A percentile compares a stretch with the other conserved stretches of the same genome.
Evolutionary conservation across 1,140 invertebrate genomes (phyloP).

Genomic region (Aphelinus certus): DNA sequence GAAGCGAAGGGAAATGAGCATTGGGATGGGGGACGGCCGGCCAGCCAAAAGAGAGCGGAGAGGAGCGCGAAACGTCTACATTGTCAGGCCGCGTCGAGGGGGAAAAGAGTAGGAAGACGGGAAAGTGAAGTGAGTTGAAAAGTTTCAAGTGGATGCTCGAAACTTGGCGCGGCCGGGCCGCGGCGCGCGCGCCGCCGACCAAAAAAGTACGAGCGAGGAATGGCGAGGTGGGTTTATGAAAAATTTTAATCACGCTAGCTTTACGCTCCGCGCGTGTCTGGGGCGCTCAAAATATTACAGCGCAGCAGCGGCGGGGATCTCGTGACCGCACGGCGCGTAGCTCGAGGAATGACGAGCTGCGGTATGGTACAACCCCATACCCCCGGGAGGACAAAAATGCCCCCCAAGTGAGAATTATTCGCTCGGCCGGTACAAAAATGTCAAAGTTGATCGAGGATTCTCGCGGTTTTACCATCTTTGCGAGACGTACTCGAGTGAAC

Average conservation of each 20-base stretch:
- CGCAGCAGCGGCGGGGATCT: no score
- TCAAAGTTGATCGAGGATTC: no score
- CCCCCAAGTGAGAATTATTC: no score
- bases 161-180: neutral
- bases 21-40: neutral
- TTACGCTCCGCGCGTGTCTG: slow-evolving; percentile 23
- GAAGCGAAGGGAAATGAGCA: no score
- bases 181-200: neutral
- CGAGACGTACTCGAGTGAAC: no score
- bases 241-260: slow-evolving; percentile 39
- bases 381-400: no score
- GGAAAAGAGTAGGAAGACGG: neutral
- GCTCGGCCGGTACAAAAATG: no score
- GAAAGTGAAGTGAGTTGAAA: slow-evolving; percentile 8
- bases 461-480: no score
- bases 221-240: slow-evolving; percentile 24
- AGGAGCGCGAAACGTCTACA: slow-evolving; percentile 17
- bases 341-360: no score
- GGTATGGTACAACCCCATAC: no score
- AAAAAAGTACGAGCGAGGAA: neutral
- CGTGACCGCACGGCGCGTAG: no score
- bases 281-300: slow-evolving; percentile 25
- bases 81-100: neutral
- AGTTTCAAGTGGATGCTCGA: slow-evolving; percentile 26
- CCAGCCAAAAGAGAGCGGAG: neutral